These are phyloP conservation scores for Meles meles DNA, from an alignment of 2,113 vertebrate genomes.

Conservation along the genomic window DNA sequence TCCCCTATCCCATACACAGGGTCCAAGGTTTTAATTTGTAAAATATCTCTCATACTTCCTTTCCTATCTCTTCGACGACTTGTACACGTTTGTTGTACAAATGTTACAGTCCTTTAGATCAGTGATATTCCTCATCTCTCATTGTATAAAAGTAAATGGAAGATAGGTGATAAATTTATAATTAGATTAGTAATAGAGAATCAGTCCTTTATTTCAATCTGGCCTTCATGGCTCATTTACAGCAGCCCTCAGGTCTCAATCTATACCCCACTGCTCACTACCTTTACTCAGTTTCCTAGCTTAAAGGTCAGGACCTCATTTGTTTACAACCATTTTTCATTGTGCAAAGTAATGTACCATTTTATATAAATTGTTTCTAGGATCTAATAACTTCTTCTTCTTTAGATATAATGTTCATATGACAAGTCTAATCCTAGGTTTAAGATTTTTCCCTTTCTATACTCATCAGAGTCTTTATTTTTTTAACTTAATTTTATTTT, in stretches of 20 bases:
- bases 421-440: not conserved
- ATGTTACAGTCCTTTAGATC: not conserved
- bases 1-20: not conserved
- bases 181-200: not conserved
- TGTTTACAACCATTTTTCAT: not conserved
- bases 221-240: not conserved
- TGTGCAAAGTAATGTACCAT: not conserved
- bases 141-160: not conserved
- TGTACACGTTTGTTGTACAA: not conserved
- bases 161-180: not conserved
- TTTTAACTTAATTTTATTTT: too few relatives aligned
- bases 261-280: not conserved
- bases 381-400: not conserved
- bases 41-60: not conserved
- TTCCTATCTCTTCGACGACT: not conserved
- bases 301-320: not conserved
- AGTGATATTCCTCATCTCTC: not conserved
- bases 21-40: not conserved
- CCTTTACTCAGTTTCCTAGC: not conserved
- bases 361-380: not conserved
- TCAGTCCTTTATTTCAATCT: not conserved
- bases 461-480: not conserved
- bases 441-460: not conserved
- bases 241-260: not conserved
- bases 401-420: not conserved